These are phyloP conservation scores for Poeciliopsis infans DNA, from an alignment of 2,797 vertebrate genomes.

Conservation along the genomic window DNA sequence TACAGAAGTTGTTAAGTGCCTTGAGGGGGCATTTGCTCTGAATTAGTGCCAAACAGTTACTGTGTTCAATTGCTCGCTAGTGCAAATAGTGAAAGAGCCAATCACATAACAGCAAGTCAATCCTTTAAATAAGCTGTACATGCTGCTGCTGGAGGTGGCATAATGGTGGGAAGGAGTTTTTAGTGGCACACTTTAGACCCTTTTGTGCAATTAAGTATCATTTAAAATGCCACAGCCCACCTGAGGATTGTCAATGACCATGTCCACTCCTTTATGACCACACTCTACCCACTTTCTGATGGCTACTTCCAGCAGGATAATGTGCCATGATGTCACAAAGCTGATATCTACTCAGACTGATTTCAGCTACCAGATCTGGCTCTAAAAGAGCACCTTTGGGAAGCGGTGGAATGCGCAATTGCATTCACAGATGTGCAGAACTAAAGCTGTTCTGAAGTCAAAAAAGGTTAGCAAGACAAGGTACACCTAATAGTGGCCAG, in stretches of 20 bases:
- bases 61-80: background rate
- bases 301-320: background rate
- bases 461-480: background rate
- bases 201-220: background rate
- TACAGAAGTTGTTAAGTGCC: background rate
- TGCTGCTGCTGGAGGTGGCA: background rate
- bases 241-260: background rate
- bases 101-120: background rate
- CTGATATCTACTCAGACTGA: background rate
- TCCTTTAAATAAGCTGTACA: background rate
- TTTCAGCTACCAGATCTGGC: background rate
- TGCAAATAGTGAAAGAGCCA: background rate
- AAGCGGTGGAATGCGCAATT: background rate
- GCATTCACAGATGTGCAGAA: background rate
- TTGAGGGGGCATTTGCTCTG: background rate
- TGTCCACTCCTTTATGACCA: background rate
- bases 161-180: background rate
- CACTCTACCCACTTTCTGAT: background rate
- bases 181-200: background rate
- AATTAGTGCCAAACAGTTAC: constrained; percentile 2
- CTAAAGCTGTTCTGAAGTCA: background rate
- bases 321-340: background rate
- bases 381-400: background rate
- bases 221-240: background rate
- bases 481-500: background rate